Evolutionary conservation across 2,797 vertebrate species (phyloP), one percentile per base, ranked within the genome.

Genomic region (Lemur catta): DNA sequence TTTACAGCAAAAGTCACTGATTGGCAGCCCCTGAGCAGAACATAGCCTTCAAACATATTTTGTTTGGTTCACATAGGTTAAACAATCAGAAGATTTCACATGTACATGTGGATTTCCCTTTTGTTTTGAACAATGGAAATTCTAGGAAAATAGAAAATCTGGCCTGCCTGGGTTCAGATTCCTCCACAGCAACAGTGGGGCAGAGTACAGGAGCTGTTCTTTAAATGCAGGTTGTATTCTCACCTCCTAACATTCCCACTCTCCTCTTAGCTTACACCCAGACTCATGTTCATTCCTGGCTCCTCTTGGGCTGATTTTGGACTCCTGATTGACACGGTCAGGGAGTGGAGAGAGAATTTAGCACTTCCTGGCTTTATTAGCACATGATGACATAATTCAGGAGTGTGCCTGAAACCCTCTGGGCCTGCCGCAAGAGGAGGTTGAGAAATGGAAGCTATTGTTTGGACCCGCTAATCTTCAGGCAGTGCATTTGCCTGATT

Each of bases 401-500:
- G 41, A 95, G 4, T 17, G 30, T 74, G 75, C 24, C 48, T 90
- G 52, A 92, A 89, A 81, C 91, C 61, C 81, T n/a, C 24, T 74
- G 71, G 80, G 59, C 26, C 82, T 81, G 24, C 65, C 84, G 90
- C n/a, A 74, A 78, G 75, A 87, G 43, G 35, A 94, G 52, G 24
- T 15, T 63, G 92, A 93, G 74, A 93, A 92, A 96, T 84, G 79
- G 84, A 93, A 89, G 55, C 82, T 69, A 86, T 65, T 87, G 65
- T 89, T 85, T 94, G 84, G 84, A 87, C 26, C 17, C 35, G 86
- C 81, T 95, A 43, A 78, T 97, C 75, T 91, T 65, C 84, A 93
- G 84, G 84, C 59, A 93, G 76, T 94, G 24, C 65, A 59, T 97
- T 97, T 96, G 59, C 75, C 84, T 84, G 85, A 91, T 94, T 94